Conservation (phyloP, 2,113 vertebrate genomes). For the Alces alces region DNA sequence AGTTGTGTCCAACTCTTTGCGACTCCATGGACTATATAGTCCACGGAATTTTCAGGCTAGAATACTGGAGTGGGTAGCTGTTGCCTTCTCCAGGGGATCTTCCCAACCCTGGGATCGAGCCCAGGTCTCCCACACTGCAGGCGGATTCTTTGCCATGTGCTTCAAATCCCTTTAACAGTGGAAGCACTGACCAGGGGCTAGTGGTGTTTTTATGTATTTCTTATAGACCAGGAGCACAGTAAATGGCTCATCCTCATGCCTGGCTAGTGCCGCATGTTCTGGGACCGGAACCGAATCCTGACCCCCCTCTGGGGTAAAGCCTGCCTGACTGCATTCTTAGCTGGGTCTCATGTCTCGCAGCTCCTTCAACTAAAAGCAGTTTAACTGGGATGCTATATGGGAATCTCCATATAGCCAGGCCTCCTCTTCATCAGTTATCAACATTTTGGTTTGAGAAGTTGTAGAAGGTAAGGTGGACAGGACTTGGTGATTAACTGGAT, state of each 20-base stretch:
- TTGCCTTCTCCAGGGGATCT: not conserved
- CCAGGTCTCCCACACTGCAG: not conserved
- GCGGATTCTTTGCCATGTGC: not conserved
- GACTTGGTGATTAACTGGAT: not conserved
- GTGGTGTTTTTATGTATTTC: not conserved
- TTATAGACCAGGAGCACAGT: not conserved
- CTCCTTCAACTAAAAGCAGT: not conserved
- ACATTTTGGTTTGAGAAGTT: not conserved
- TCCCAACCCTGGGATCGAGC: not conserved
- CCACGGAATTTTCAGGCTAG: not conserved
- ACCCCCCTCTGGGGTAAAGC: not conserved
- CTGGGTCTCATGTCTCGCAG: not conserved
- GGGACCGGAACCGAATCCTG: not conserved
- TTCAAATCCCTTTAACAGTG: not conserved
- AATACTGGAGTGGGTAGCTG: not conserved
- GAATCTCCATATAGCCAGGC: not conserved
- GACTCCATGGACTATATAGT: not conserved
- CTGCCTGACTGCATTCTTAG: too few species aligned
- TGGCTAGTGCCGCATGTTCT: not conserved
- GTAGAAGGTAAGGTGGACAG: not conserved
- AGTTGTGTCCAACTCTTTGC: not conserved
- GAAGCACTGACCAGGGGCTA: not conserved
- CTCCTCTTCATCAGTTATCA: not conserved
- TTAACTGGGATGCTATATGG: not conserved
- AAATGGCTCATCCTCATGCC: accelerated